phyloP scores from a whole-genome alignment of 2,888 invertebrate species.

The Ochropleura plecta region DNA sequence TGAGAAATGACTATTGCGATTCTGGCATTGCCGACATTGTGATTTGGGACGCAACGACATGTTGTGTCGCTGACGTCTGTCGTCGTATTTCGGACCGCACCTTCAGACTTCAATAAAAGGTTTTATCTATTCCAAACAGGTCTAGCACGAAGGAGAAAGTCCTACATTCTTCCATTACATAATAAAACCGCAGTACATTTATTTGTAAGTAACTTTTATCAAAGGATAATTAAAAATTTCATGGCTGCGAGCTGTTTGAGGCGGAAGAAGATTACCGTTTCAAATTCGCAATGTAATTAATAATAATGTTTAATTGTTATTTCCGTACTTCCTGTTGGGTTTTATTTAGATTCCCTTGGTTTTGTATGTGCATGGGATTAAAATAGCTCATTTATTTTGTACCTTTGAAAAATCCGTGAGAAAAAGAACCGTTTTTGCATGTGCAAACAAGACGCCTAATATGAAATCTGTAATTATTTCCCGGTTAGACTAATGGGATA shows the following conservation, averaged over 20 bases:
- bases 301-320: slow-evolving; percentile 44
- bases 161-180: slow-evolving; percentile 13
- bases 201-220: slow-evolving; percentile 3
- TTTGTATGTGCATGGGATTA: slow-evolving; percentile 1
- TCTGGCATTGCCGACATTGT: background rate
- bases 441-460: background rate
- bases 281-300: slow-evolving; percentile 46
- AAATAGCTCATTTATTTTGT: background rate
- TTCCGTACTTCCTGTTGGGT: slow-evolving; percentile 41
- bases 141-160: slow-evolving; percentile 36
- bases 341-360: background rate
- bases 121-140: slow-evolving; percentile 43
- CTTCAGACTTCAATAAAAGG: slow-evolving; percentile 12
- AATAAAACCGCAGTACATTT: slow-evolving; percentile 1
- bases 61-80: background rate
- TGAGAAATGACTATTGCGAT: background rate
- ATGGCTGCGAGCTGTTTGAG: slow-evolving; percentile 35
- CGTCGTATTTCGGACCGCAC: background rate
- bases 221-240: slow-evolving; percentile 58
- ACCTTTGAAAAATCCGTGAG: background rate
- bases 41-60: background rate
- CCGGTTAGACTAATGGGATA: too few species aligned
- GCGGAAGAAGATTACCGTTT: slow-evolving; percentile 43
- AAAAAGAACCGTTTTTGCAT: background rate
- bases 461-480: too few species aligned